Evolutionary conservation across 1,140 invertebrate species (phyloP).

Genomic region (Ganaspis sp.): DNA sequence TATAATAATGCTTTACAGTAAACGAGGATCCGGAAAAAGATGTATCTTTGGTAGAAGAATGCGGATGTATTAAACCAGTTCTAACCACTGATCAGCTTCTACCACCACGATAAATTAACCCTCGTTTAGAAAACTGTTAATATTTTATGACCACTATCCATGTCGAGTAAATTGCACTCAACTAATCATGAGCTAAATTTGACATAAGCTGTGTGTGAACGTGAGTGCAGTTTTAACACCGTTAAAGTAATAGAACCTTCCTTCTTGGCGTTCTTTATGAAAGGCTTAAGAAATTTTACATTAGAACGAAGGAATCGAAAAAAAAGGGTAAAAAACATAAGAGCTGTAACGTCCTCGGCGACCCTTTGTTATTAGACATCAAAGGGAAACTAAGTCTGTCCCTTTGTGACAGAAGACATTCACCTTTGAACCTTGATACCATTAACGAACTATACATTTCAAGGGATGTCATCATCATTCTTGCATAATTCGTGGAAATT

Average conservation of each 20-base stretch:
- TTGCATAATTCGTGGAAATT: not conserved
- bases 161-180: not conserved
- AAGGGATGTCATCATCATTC: slow-evolving; percentile 1
- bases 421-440: slow-evolving; percentile 20
- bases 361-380: slow-evolving; percentile 30
- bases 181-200: not conserved
- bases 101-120: not conserved
- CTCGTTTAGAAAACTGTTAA: not conserved
- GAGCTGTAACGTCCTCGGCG: slow-evolving; percentile 2
- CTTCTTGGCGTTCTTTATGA: not conserved
- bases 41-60: not conserved
- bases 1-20: not conserved
- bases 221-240: not conserved
- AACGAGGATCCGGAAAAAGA: not conserved
- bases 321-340: not conserved
- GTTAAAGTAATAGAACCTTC: not conserved
- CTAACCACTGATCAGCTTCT: not conserved
- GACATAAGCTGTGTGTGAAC: not conserved
- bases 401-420: slow-evolving; percentile 16
- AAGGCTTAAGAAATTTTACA: not conserved
- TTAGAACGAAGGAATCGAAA: not conserved
- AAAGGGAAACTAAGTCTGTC: slow-evolving; percentile 15
- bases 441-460: not conserved
- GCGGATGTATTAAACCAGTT: not conserved
- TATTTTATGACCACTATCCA: not conserved